Evolutionary conservation across 2,888 invertebrate species (phyloP), one percentile per base, ranked within the genome.

Genomic region (Rambutsinella grinnellia): DNA sequence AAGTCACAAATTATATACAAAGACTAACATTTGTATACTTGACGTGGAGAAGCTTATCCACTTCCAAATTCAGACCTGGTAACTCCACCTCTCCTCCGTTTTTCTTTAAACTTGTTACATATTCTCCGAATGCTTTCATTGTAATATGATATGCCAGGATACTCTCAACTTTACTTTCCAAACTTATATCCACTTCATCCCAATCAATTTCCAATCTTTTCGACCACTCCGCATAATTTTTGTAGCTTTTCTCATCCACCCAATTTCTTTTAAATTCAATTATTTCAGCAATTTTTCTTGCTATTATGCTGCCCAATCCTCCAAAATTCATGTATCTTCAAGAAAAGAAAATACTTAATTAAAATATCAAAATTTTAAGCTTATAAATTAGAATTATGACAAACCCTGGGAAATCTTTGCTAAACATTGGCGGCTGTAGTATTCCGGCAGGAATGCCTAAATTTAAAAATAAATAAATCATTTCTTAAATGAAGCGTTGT

Each of bases 271-370:
- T 49, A 1, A 56, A 28, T 24, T 75, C 74, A 56, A 62, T 21
- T 10, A 61, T 21, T 0, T 24, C 17, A 15, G 61, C 62, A 49
- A 75, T 21, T 62, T 75, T 67, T 36, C 62, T n/a, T 19, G 67
- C 74, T n/a, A 75, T 49, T 3, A 68, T 28, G 10, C 74, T 75
- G 5, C 74, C 74, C 1, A 75, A 27, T 15, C 74, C 74, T 23
- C 74, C 74, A 56, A 56, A 75, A 44, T 75, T 75, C 67, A 75
- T 62, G 24, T 24, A 75, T 24, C 74, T 61, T 36, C n/a, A 53
- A 53, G 21, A 8, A 54, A 54, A 21, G 5, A 23, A 3, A 54
- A 49, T 36, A 27, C 1, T 57, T 24, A 13, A 17, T 19, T 2
- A 23, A 28, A 2, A 28, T 28, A 46, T 47, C 44, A 10, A 3